Percentiles rank a stretch among this genome's conserved stretches.
Conservation (phyloP, 2,797 vertebrate genomes). For the Pipistrellus pipistrellus region DNA sequence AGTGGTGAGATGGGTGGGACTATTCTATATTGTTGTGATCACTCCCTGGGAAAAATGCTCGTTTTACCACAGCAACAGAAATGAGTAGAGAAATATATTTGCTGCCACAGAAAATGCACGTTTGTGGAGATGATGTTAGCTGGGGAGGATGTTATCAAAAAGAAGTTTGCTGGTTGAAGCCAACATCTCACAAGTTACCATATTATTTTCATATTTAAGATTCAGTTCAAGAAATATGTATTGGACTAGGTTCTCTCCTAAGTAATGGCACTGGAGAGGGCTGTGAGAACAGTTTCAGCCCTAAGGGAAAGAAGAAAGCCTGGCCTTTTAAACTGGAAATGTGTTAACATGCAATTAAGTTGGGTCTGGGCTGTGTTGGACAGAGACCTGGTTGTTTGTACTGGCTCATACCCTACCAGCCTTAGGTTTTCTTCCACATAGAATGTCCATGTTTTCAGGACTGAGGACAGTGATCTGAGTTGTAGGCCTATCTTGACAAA, state of each 20-base stretch:
- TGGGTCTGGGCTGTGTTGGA: neutral
- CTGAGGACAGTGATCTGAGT: neutral
- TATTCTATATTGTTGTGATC: neutral
- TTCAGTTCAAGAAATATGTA: conserved; percentile 8
- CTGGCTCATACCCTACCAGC: neutral
- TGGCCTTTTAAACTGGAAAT: neutral
- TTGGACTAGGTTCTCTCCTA: neutral
- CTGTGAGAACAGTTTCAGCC: neutral
- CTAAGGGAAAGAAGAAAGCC: neutral
- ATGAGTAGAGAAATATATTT: neutral
- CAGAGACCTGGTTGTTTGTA: conserved; percentile 3
- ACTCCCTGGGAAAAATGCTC: neutral
- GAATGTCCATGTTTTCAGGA: neutral
- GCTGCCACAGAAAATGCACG: neutral
- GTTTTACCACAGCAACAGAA: conserved; percentile 1
- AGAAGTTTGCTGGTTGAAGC: conserved; percentile 13
- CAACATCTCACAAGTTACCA: neutral
- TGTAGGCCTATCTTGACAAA: neutral
- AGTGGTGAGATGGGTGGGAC: neutral
- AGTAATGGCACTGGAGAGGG: neutral
- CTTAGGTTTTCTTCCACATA: neutral
- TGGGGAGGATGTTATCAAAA: neutral
- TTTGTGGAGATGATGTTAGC: neutral
- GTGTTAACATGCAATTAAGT: neutral
- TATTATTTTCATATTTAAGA: conserved; percentile 59